phyloP scores from a whole-genome alignment of 2,888 invertebrate species.

The Lampropteryx suffumata region DNA sequence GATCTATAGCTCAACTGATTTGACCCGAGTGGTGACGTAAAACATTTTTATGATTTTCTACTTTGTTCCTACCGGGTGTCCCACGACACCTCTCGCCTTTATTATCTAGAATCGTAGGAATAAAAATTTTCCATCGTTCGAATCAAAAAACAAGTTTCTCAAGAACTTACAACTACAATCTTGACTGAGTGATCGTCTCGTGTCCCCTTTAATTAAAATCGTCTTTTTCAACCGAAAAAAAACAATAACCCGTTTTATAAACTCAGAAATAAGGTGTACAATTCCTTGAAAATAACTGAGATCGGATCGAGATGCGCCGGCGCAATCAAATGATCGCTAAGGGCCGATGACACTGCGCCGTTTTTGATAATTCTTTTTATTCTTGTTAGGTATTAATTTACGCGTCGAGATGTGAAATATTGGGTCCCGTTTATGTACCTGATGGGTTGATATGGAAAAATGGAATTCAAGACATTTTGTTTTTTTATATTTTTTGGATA shows the following conservation, averaged over 20 bases:
- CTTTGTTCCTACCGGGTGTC: too few relatives aligned
- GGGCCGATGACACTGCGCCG: conserved; percentile 72
- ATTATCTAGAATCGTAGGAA: too few relatives aligned
- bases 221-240: neutral
- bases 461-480: conserved; percentile 29
- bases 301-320: conserved; percentile 42
- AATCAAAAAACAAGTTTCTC: conserved; percentile 19
- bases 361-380: conserved; percentile 66
- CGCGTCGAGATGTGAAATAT: conserved; percentile 53
- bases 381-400: conserved; percentile 71
- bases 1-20: too few relatives aligned
- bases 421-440: conserved; percentile 15
- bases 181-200: conserved; percentile 18
- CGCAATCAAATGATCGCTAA: conserved; percentile 62
- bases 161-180: conserved; percentile 19
- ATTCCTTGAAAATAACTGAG: conserved; percentile 22
- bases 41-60: too few relatives aligned
- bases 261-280: conserved; percentile 7
- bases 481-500: neutral
- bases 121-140: neutral
- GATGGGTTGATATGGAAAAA: conserved; percentile 34
- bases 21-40: too few relatives aligned
- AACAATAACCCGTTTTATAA: neutral
- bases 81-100: too few relatives aligned
- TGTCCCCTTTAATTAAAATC: conserved; percentile 16